Evolutionary conservation across 2,888 invertebrate genomes (phyloP).

Genomic region (Clitarchus hookeri): DNA sequence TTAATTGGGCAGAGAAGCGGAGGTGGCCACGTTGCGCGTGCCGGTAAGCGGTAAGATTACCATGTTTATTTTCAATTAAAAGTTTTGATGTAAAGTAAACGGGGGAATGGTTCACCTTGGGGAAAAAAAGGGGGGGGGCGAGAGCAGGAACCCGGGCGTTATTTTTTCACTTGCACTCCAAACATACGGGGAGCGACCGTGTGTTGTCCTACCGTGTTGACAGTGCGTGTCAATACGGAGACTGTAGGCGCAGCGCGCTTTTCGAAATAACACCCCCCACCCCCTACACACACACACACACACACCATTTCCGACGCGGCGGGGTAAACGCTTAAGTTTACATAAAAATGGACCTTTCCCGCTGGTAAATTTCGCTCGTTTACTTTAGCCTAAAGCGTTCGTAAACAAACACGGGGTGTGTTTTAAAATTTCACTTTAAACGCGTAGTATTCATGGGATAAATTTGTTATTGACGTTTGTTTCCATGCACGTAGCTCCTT

Average conservation of each 20-base stretch:
- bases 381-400: background rate
- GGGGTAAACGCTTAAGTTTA: background rate
- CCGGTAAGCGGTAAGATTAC: constrained; percentile 34
- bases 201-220: background rate
- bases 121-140: background rate
- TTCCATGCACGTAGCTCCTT: too few species aligned
- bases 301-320: background rate
- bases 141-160: background rate
- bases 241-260: background rate
- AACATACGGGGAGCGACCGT: background rate
- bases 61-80: constrained; percentile 38
- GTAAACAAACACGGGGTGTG: background rate
- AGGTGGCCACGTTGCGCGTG: background rate
- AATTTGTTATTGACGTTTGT: too few species aligned
- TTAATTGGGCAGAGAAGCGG: background rate
- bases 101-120: too few species aligned
- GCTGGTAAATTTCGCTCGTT: background rate
- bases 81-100: constrained; percentile 35
- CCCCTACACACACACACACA: background rate
- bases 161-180: constrained; percentile 9
- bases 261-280: background rate
- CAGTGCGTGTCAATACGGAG: background rate
- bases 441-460: too few species aligned
- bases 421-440: too few species aligned
- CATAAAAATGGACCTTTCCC: background rate